Evolutionary conservation across 2,888 invertebrate genomes (phyloP).

Genomic region (Seladonia tumulorum): DNA sequence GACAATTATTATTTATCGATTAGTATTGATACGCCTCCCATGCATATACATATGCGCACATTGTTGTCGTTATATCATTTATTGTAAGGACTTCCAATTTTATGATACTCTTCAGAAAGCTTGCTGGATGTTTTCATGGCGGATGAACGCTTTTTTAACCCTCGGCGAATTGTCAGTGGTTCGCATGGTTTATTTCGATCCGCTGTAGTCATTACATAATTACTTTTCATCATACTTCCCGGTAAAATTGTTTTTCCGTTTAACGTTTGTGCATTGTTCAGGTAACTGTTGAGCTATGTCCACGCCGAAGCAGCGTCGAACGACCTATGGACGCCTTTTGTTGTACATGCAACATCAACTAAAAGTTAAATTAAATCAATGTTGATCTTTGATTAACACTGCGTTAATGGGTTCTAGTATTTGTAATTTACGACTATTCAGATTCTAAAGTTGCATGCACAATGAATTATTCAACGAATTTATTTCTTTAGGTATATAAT

Average conservation of each 20-base stretch:
- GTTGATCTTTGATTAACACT: too few relatives aligned
- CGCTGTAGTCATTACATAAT: not conserved
- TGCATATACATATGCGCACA: not conserved
- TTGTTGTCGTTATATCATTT: slow-evolving; percentile 8
- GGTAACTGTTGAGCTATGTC: not conserved
- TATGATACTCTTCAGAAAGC: not conserved
- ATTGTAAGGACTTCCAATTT: not conserved
- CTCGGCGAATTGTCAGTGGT: not conserved
- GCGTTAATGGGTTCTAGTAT: too few relatives aligned
- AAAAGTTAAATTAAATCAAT: not conserved
- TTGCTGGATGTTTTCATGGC: not conserved
- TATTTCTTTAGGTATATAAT: too few relatives aligned
- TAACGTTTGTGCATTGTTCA: not conserved
- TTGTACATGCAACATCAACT: not conserved
- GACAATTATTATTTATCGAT: slow-evolving; percentile 21
- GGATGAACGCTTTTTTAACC: slow-evolving; percentile 2
- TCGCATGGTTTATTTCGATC: not conserved
- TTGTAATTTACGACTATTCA: too few relatives aligned
- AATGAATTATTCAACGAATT: too few relatives aligned
- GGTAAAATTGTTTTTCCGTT: not conserved
- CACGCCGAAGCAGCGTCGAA: not conserved
- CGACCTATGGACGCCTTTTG: not conserved
- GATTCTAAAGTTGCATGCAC: too few relatives aligned
- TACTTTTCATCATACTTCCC: not conserved
- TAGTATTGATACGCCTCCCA: slow-evolving; percentile 1